These are phyloP conservation scores for Podotricha telesiphe DNA, from an alignment of 2,888 invertebrate species.

Conservation along the genomic window DNA sequence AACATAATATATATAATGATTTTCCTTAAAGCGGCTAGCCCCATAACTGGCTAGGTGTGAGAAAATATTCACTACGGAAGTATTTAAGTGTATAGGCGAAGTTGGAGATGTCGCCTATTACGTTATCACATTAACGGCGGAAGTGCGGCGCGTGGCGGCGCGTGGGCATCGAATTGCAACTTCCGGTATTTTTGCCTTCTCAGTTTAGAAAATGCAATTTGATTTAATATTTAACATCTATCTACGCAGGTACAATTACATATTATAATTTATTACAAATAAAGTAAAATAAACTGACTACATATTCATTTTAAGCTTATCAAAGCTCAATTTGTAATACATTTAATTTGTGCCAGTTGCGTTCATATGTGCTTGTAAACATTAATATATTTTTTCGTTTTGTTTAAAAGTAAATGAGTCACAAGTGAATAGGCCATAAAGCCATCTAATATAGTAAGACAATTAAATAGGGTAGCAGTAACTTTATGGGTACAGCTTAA, in stretches of 20 bases:
- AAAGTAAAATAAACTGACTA: too few relatives aligned
- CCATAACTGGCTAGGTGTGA: conserved; percentile 32
- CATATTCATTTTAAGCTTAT: not conserved
- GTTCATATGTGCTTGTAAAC: not conserved
- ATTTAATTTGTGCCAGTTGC: not conserved
- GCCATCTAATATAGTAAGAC: conserved; percentile 38
- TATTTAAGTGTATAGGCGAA: conserved; percentile 55
- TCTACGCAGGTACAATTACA: not conserved
- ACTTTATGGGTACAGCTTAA: conserved; percentile 42
- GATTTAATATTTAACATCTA: conserved; percentile 18
- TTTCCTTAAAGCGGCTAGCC: not conserved
- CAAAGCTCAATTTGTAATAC: not conserved
- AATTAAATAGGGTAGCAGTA: conserved; percentile 43
- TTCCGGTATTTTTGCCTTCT: conserved; percentile 60
- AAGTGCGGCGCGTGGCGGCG: conserved; percentile 73
- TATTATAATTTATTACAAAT: not conserved
- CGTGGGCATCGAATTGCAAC: conserved; percentile 74
- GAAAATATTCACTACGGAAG: conserved; percentile 39
- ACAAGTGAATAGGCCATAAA: conserved; percentile 23
- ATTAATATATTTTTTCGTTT: not conserved
- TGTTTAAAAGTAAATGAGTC: conserved; percentile 12
- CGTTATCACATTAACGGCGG: conserved; percentile 77
- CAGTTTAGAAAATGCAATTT: conserved; percentile 26
- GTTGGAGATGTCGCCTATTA: conserved; percentile 82
- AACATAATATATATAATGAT: not conserved